Conservation (phyloP, 2,888 invertebrate genomes). For the Achlya flavicornis region DNA sequence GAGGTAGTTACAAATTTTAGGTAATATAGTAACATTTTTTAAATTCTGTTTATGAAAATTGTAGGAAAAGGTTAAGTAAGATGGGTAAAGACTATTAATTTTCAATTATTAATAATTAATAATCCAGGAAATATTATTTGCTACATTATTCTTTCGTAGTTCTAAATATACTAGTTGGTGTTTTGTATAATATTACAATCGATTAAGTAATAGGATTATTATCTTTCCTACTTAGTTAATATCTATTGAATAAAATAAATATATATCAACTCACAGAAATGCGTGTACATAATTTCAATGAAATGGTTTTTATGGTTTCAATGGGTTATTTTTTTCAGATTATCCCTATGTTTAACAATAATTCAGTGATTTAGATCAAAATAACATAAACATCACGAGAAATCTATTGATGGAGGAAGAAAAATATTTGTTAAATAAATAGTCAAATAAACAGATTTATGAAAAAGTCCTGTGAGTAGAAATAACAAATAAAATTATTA, state of each 20-base stretch:
- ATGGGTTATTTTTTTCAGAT: too few relatives aligned
- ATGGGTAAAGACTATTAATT: slow-evolving; percentile 38
- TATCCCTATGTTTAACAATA: too few relatives aligned
- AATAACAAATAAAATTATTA: not conserved
- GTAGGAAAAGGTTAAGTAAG: slow-evolving; percentile 48
- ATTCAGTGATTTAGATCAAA: too few relatives aligned
- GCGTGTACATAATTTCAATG: not conserved
- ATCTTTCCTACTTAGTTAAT: slow-evolving; percentile 31
- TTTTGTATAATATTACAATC: slow-evolving; percentile 66
- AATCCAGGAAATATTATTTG: slow-evolving; percentile 47
- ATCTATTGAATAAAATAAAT: not conserved
- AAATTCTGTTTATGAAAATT: slow-evolving; percentile 51
- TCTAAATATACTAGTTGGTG: slow-evolving; percentile 73
- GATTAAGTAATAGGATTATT: slow-evolving; percentile 57
- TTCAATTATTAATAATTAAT: slow-evolving; percentile 43
- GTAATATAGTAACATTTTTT: slow-evolving; percentile 45
- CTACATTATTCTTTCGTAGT: slow-evolving; percentile 46
- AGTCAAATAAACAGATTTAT: not conserved
- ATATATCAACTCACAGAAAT: not conserved
- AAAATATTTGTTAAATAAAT: too few relatives aligned
- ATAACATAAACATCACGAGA: too few relatives aligned
- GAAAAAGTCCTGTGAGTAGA: not conserved
- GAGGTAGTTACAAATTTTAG: slow-evolving; percentile 59
- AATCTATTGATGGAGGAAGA: too few relatives aligned
- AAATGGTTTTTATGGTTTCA: too few relatives aligned